Evolutionary conservation across 2,113 vertebrate genomes (phyloP).

Genomic region (Neotoma lepida): DNA sequence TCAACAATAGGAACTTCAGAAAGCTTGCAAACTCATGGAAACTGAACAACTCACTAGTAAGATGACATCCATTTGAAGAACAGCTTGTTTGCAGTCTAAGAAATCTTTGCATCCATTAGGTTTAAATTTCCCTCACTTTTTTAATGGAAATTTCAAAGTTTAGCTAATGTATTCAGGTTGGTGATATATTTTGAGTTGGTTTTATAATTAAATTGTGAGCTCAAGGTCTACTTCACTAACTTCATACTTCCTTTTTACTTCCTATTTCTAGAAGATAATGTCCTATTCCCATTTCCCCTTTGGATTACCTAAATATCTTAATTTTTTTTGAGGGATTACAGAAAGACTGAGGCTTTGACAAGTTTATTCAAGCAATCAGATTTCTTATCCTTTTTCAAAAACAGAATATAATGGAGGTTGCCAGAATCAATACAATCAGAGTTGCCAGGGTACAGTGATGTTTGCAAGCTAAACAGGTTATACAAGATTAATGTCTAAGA

Average conservation of each 20-base stretch:
- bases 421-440: not conserved
- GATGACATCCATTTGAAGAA: not conserved
- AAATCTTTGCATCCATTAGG: not conserved
- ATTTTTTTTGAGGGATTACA: not conserved
- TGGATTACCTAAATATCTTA: not conserved
- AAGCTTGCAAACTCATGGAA: not conserved
- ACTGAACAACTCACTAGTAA: not conserved
- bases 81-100: too few species aligned
- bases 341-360: not conserved
- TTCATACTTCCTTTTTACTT: not conserved
- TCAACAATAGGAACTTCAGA: not conserved
- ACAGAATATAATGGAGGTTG: not conserved
- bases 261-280: not conserved
- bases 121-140: not conserved
- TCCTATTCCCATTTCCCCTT: not conserved
- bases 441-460: not conserved
- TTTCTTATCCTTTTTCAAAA: not conserved
- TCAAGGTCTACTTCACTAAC: not conserved
- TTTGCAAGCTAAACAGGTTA: not conserved
- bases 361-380: not conserved
- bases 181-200: not conserved
- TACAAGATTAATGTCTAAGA: not conserved
- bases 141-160: not conserved
- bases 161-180: not conserved
- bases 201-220: not conserved